phyloP scores from a whole-genome alignment of 2,888 invertebrate genomes.

The Oxyteleia sp. region DNA sequence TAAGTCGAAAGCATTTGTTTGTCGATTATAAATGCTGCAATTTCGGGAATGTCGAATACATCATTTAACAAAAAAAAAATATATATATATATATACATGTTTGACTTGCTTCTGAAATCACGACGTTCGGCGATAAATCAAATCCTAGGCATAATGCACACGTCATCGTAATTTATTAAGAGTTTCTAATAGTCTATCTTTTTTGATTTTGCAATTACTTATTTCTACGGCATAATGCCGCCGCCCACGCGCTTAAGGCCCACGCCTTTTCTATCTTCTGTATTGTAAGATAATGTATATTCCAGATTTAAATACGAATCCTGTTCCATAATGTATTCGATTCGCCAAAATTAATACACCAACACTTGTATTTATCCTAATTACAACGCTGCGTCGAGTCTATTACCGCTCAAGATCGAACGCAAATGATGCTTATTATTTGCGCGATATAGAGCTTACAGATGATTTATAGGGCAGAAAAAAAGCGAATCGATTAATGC shows the following conservation, averaged over 20 bases:
- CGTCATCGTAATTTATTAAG: constrained; percentile 71
- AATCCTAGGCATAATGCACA: constrained; percentile 50
- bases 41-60: constrained; percentile 29
- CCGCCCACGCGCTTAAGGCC: constrained; percentile 56
- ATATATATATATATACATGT: no score
- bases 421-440: constrained; percentile 45
- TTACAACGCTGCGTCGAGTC: constrained; percentile 55
- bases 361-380: constrained; percentile 69
- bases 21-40: constrained; percentile 3
- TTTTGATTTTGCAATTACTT: constrained; percentile 71
- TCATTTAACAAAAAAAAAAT: constrained; percentile 13
- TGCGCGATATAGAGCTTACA: constrained; percentile 34
- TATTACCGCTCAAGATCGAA: constrained; percentile 57
- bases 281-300: constrained; percentile 70
- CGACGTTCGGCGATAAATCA: constrained; percentile 56
- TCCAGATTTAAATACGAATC: constrained; percentile 71
- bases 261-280: constrained; percentile 69
- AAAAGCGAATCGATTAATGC: constrained; percentile 42
- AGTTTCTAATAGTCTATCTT: constrained; percentile 71
- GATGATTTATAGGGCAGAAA: constrained; percentile 44
- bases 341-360: constrained; percentile 70
- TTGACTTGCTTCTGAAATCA: constrained; percentile 35
- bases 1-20: neutral
- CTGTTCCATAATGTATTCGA: constrained; percentile 69
- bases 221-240: constrained; percentile 67